Conservation (phyloP, 2,797 vertebrate species). For the Eutrigla gurnardus region DNA sequence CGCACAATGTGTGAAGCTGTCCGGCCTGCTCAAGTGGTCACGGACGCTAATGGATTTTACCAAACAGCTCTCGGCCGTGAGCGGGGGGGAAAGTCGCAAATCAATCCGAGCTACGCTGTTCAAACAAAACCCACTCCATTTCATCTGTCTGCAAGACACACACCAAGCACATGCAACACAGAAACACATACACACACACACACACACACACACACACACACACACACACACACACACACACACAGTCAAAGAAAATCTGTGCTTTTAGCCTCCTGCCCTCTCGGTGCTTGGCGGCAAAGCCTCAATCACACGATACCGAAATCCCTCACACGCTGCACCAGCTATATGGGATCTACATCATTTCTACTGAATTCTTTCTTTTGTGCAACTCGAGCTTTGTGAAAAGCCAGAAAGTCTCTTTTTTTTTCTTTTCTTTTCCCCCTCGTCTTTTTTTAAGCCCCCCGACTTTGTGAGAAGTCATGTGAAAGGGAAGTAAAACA, state of each 20-base stretch:
- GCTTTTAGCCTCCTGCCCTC: slow-evolving; percentile 23
- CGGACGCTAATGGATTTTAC: not conserved
- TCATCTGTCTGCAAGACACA: slow-evolving; percentile 17
- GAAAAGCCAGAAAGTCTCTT: slow-evolving; percentile 31
- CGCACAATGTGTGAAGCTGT: slow-evolving; percentile 41
- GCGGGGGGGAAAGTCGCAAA: slow-evolving; percentile 18
- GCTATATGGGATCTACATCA: slow-evolving; percentile 44
- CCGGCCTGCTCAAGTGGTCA: slow-evolving; percentile 25
- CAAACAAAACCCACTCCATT: slow-evolving; percentile 30
- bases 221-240: slow-evolving; percentile 19
- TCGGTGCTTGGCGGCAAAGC: slow-evolving; percentile 59
- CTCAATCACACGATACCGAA: slow-evolving; percentile 67
- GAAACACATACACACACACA: slow-evolving; percentile 6
- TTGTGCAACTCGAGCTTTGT: slow-evolving; percentile 54
- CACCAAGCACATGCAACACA: slow-evolving; percentile 8
- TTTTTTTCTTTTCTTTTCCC: not conserved
- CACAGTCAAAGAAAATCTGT: slow-evolving; percentile 5
- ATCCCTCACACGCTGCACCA: slow-evolving; percentile 64
- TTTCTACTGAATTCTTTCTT: slow-evolving; percentile 66
- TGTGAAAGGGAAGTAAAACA: slow-evolving; percentile 65
- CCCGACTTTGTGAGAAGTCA: slow-evolving; percentile 60
- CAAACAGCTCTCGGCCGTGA: slow-evolving; percentile 11
- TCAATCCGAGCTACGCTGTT: slow-evolving; percentile 35
- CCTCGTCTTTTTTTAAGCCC: slow-evolving; percentile 29
- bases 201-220: slow-evolving; percentile 12